Base-by-base conservation (phyloP, 2,113 vertebrate genomes). In the Zootoca vivipara region DNA sequence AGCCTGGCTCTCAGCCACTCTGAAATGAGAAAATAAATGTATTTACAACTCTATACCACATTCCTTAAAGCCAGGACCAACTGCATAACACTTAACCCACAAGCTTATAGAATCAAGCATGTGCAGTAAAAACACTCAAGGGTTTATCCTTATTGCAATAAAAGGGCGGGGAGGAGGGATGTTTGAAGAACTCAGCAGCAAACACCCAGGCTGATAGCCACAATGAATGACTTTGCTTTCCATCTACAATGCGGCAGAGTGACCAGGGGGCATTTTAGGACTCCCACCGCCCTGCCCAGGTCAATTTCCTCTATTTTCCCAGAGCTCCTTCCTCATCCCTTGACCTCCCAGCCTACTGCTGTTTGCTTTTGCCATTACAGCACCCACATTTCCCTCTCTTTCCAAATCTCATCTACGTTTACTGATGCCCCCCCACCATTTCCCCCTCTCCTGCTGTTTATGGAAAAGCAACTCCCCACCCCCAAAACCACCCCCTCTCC, bases 21-120 rank as follows among this genome's bases (percentile, higher is more conserved):
- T 62, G 80, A 72, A 79, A 83, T 78, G 42, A 64, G 80, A 83
- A 83, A 62, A 90, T 52, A 87, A 87, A 87, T 83, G 65, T 83
- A 64, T 87, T 90, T 83, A 64, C 80, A 83, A 83, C 85, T 78
- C 22, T 46, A 35, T 69, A 46, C 80, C n/a, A 40, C 33, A 22
- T 80, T 86, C 82, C 64, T 80, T 73, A 85, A 65, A 26, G 69
- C 82, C n/a, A 46, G 56, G 75, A 58, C 75, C 82, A 81, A 81
- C 89, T 75, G n/a, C 58, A 56, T 79, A 67, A 80, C 85, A 85
- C 82, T 80, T 87, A 79, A 85, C 56, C 82, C 40, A 33, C 30
- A 64, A 81, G 20, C 70, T 67, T 65, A 40, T 46, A 33, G 77
- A 85, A 65, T 69, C 33, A 67, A 56, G 33, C 22, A 22, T 73